Base-by-base conservation (phyloP, 2,797 vertebrate genomes). In the Xerus rutilus region DNA sequence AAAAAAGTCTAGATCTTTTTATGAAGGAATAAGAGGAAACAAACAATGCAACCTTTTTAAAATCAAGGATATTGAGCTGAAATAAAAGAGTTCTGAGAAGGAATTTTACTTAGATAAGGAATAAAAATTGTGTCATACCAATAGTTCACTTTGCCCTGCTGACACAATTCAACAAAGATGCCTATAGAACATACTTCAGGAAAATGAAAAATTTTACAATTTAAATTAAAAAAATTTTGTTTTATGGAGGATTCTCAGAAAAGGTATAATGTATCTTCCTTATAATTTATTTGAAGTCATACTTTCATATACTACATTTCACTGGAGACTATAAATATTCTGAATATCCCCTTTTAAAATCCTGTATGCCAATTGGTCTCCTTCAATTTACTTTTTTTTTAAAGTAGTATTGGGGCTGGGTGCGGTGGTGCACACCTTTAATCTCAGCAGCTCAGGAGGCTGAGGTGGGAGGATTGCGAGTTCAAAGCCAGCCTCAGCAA, bases 171-270 rank as follows among this genome's bases (percentile, higher is more conserved):
- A 96, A 73, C 35, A 95, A 52, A 91, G 45, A 78, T 15, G 7
- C 14, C 52, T 79, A 79, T 18, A 54, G 57, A 82, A 94, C 12
- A 32, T 88, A 84, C 54, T 95, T 89, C 86, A 95, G 57, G 65
- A 86, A 93, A 90, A 90, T 28, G 12, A 92, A 69, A 92, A 54
- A 91, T 89, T 96, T 89, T 78, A 93, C 65, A 57, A 91, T 59
- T 84, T 20, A 79, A 78, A 79, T 43, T 64, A 1, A 43, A 69
- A 79, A 52, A 32, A 10, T 54, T 93, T 39, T 86, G n/a, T 67
- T 94, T 95, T 92, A 93, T 87, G 35, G 15, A 79, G 23, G 25
- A 81, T 92, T 89, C n/a, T 95, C 57, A 94, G 35, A 90, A 90
- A 92, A 74, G 30, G 30, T 87, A 83, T 47, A 88, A 64, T 78